Evolutionary conservation across 2,113 vertebrate species (phyloP).

Genomic region (Marcusenius ussheri): DNA sequence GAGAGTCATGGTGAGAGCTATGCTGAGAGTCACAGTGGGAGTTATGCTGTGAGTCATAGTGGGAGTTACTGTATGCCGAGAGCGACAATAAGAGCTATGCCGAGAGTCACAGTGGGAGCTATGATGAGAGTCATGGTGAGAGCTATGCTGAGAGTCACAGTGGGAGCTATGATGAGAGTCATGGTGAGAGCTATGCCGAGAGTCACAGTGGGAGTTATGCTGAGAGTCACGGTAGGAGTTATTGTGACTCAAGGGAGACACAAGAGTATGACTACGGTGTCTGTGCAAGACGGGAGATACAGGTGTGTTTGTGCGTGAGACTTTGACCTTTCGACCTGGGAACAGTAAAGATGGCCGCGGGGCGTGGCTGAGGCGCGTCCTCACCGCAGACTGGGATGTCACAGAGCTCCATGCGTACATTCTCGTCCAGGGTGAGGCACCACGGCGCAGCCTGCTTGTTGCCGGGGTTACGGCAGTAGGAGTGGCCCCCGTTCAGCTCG

Average conservation of each 20-base stretch:
- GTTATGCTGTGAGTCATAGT: not conserved
- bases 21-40: not conserved
- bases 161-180: not conserved
- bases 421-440: conserved; percentile 95
- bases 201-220: not conserved
- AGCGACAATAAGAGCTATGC: too few relatives aligned
- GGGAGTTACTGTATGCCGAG: not conserved
- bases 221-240: not conserved
- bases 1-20: not conserved
- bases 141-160: not conserved
- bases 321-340: not conserved
- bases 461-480: conserved; percentile 94
- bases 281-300: not conserved
- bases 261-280: not conserved
- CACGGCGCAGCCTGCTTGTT: conserved; percentile 89
- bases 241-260: not conserved
- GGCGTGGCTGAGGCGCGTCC: not conserved
- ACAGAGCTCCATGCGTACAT: conserved; percentile 83
- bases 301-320: not conserved
- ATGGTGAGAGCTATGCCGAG: not conserved
- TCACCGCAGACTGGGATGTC: conserved; percentile 88
- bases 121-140: too few relatives aligned
- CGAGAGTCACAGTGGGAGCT: not conserved
- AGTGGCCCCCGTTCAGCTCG: conserved; percentile 91
- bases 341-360: not conserved